Base-by-base conservation (phyloP, 53 echinoderm and acorn worm species). In the Arbacia lixula region DNA sequence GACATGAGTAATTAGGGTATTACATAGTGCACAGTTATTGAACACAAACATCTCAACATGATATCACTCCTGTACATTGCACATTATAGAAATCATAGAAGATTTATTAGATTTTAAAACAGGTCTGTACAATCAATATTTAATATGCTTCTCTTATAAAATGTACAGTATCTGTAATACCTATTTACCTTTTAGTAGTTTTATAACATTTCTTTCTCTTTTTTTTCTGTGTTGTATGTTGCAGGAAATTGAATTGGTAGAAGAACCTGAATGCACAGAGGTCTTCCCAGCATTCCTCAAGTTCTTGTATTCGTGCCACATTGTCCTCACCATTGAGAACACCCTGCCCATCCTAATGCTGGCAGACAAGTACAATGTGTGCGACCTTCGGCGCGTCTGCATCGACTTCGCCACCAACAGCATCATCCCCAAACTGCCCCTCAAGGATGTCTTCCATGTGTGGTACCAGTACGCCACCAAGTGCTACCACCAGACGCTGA, bases 381-480 rank as follows among this genome's bases (percentile, higher is more conserved):
- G 76, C 36, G 95, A 96, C 66, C 92, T 96, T 3, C 87, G 93
- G 26, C 60, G 86, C 21, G 97, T 96, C 31, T 96, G 97, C 69
- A 83, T 96, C 41, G 61, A 90, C 60, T 94, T 93, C 68, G 97
- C 97, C 63, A 96, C 90, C 42, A 71, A 81, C 46, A 87, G 81
- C 86, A 96, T 96, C 86, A 96, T 96, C 72, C 97, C 97, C 21
- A 96, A 96, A 65, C 55, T 96, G 28, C 97, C 94, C 43, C 87
- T 96, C 26, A 96, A 96, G 64, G 97, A 96, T 76, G 97, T 96
- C 56, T 96, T 96, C 71, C 97, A 96, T 60, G 90, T 96, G 29
- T 96, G 97, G 94, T 96, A 93, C 78, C 97, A 96, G 85, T 96
- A 96, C 38, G 97, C 97, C 50, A 96, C 97, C 46, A 96, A 96